These are phyloP conservation scores for Synaphobranchus kaupii DNA, from an alignment of 2,797 vertebrate genomes.

Conservation along the genomic window DNA sequence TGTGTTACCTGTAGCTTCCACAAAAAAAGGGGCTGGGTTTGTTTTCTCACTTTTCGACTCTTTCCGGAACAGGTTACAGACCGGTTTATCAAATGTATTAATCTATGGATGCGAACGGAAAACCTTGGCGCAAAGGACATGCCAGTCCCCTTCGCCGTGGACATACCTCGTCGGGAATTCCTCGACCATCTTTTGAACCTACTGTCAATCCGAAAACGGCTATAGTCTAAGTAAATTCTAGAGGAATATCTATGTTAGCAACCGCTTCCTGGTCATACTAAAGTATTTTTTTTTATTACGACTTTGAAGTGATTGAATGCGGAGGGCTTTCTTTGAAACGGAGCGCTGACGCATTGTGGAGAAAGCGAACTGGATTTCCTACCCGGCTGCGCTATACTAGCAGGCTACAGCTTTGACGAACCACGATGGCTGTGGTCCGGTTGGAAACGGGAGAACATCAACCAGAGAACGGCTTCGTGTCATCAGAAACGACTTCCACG, in stretches of 20 bases:
- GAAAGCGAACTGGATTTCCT: conserved; percentile 18
- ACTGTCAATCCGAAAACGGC: conserved; percentile 14
- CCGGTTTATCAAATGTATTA: conserved; percentile 45
- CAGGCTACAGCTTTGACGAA: conserved; percentile 38
- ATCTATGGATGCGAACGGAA: conserved; percentile 57
- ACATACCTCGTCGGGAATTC: conserved; percentile 46
- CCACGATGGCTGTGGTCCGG: conserved; percentile 73
- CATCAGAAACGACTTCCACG: conserved; percentile 63
- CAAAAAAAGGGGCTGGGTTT: conserved; percentile 46
- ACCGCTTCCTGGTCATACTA: conserved; percentile 32
- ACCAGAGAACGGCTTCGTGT: conserved; percentile 77
- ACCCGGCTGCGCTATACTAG: conserved; percentile 56
- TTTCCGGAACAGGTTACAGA: conserved; percentile 38
- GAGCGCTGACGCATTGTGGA: conserved; percentile 68
- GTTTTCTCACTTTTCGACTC: conserved; percentile 4
- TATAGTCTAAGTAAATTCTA: conserved; percentile 38
- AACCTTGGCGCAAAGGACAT: conserved; percentile 54
- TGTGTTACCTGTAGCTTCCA: conserved; percentile 71
- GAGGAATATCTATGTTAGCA: conserved; percentile 45
- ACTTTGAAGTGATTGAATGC: conserved; percentile 39
- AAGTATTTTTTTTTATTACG: conserved; percentile 52
- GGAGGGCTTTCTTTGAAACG: conserved; percentile 59
- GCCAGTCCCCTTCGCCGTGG: not conserved
- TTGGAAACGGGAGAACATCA: conserved; percentile 66
- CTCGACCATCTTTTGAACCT: conserved; percentile 44